A percentile compares a stretch with the other conserved stretches of the same genome.
Conservation (phyloP, 92 coral and sea anemone species). For the Ricordea florida region DNA sequence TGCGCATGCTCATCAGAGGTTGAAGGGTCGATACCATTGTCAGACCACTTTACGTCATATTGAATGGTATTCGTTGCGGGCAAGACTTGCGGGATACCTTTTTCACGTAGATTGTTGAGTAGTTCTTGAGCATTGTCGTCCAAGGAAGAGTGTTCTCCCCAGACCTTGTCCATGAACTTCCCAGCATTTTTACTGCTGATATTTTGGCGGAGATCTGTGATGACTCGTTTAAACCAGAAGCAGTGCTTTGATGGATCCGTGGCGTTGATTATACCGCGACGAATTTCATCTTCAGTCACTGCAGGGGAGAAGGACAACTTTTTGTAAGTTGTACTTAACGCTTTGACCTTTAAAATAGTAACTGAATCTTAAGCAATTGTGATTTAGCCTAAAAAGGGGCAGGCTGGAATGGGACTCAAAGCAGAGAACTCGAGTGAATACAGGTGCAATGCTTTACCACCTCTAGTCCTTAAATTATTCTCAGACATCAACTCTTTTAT, state of each 20-base stretch:
- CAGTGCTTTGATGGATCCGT: slow-evolving; percentile 75
- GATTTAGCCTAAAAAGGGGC: no score
- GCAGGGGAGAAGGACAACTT: background rate
- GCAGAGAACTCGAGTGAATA: no score
- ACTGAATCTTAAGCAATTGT: no score
- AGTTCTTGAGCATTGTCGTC: slow-evolving; percentile 79
- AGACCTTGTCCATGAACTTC: slow-evolving; percentile 87
- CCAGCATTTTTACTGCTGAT: slow-evolving; percentile 72
- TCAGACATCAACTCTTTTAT: no score
- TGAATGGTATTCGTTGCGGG: slow-evolving; percentile 56
- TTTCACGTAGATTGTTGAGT: slow-evolving; percentile 73
- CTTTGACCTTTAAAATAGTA: no score
- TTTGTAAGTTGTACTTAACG: no score
- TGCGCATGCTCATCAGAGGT: slow-evolving; percentile 68
- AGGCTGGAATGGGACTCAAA: no score
- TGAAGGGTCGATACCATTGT: slow-evolving; percentile 82
- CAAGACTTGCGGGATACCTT: slow-evolving; percentile 65
- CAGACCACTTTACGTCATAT: slow-evolving; percentile 83
- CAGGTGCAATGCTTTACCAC: no score
- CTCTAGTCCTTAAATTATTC: no score
- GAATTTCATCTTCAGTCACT: slow-evolving; percentile 99
- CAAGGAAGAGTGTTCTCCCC: slow-evolving; percentile 63
- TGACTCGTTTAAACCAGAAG: slow-evolving; percentile 91
- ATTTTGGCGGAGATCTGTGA: slow-evolving; percentile 63
- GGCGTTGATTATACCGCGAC: slow-evolving; percentile 86